Evolutionary conservation across 2,113 vertebrate genomes (phyloP).

Genomic region (Guaruba guarouba): DNA sequence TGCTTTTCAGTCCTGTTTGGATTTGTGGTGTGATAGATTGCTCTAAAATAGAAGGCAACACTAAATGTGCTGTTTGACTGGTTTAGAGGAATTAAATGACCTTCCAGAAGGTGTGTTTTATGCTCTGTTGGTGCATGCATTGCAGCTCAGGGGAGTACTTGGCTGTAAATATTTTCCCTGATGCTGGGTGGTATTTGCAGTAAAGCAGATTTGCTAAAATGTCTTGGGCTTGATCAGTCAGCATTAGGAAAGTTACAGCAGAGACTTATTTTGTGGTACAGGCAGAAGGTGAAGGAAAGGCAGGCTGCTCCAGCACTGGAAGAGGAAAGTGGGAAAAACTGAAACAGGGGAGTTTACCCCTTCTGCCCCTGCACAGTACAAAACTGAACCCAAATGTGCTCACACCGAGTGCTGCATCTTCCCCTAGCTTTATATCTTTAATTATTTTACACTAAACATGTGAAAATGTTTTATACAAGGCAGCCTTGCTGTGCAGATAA

Average conservation of each 20-base stretch:
- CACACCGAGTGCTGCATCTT: not conserved
- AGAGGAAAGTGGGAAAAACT: not conserved
- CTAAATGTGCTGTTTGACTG: not conserved
- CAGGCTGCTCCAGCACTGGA: not conserved
- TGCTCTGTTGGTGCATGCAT: not conserved
- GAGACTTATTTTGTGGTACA: not conserved
- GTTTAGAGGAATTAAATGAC: not conserved
- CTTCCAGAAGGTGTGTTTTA: not conserved
- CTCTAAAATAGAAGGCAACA: not conserved
- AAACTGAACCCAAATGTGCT: not conserved
- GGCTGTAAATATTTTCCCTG: not conserved
- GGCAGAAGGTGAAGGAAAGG: not conserved
- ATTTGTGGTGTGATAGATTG: not conserved
- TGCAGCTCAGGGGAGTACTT: not conserved
- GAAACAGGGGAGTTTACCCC: not conserved
- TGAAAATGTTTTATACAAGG: not conserved
- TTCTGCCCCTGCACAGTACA: not conserved
- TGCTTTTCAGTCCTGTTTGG: not conserved
- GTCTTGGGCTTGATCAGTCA: not conserved
- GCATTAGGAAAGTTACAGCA: not conserved
- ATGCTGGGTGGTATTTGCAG: not conserved
- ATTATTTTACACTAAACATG: not conserved
- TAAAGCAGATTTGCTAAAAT: not conserved
- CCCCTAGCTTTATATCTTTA: not conserved
- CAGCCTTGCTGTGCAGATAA: not conserved